Percentiles rank a stretch among this genome's conserved stretches.
These are phyloP conservation scores for Ascidia mentula DNA, from an alignment of 23 tunicate genomes.

Conservation along the genomic window DNA sequence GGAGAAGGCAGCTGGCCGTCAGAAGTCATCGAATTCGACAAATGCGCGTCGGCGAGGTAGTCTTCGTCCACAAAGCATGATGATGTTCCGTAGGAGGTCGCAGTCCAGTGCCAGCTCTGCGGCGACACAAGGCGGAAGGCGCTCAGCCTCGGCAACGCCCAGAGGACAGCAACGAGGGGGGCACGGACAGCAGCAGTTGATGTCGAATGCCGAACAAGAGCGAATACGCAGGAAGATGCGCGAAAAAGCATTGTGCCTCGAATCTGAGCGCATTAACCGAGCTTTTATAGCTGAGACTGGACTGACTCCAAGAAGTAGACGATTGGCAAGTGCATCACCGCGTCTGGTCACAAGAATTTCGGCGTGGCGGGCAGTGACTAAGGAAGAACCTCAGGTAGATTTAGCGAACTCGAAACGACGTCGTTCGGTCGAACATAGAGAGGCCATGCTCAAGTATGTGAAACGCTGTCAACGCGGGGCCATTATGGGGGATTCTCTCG, in stretches of 20 bases:
- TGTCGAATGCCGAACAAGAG: slow-evolving; percentile 78
- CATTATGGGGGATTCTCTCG: slow-evolving; percentile 31
- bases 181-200: slow-evolving; percentile 23
- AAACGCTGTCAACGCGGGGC: slow-evolving; percentile 41
- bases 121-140: neutral
- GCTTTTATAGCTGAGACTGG: slow-evolving; percentile 7
- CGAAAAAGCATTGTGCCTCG: slow-evolving; percentile 59
- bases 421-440: neutral
- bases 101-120: neutral
- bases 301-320: neutral
- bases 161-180: neutral
- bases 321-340: slow-evolving; percentile 21
- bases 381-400: neutral
- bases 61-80: slow-evolving; percentile 20
- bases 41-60: slow-evolving; percentile 27
- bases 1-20: neutral
- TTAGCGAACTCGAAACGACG: neutral
- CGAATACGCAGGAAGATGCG: slow-evolving; percentile 59
- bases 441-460: slow-evolving; percentile 44
- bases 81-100: slow-evolving; percentile 40
- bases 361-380: neutral
- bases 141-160: slow-evolving; percentile 7
- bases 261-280: slow-evolving; percentile 51
- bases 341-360: neutral
- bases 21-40: neutral